phyloP scores from a whole-genome alignment of 2,113 vertebrate genomes.

The Corythaeola cristata region DNA sequence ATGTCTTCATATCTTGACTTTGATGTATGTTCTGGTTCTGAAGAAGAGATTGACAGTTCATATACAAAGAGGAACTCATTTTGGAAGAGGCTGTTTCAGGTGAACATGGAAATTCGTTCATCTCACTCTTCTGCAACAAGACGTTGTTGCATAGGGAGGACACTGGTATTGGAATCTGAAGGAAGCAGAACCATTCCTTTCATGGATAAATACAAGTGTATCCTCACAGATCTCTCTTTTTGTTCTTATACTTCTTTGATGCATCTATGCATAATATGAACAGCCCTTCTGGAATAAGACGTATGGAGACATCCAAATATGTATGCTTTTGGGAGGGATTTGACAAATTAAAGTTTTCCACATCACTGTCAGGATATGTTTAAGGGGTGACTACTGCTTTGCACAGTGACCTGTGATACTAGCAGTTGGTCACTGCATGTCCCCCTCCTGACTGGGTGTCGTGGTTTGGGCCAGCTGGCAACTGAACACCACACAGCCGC shows the following conservation, averaged over 20 bases:
- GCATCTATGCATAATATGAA: not conserved
- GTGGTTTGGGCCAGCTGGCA: too few relatives aligned
- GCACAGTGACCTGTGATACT: not conserved
- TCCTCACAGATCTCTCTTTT: not conserved
- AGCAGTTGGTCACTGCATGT: not conserved
- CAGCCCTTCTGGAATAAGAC: not conserved
- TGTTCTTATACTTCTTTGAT: not conserved
- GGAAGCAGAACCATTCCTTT: not conserved
- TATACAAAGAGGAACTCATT: not conserved
- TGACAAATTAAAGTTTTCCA: not conserved
- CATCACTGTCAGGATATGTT: accelerated
- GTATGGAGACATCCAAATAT: not conserved
- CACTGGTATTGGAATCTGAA: not conserved
- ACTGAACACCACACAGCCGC: too few relatives aligned
- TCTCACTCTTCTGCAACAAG: not conserved
- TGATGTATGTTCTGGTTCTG: not conserved
- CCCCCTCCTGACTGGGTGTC: not conserved
- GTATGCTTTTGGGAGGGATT: not conserved
- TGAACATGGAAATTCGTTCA: not conserved
- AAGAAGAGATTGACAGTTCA: not conserved
- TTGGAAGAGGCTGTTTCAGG: not conserved
- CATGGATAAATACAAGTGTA: not conserved
- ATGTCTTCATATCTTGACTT: not conserved
- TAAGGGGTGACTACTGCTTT: not conserved
- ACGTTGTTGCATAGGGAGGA: accelerated